Evolutionary conservation across 2,797 vertebrate species (phyloP).

Genomic region (Leuciscus waleckii): DNA sequence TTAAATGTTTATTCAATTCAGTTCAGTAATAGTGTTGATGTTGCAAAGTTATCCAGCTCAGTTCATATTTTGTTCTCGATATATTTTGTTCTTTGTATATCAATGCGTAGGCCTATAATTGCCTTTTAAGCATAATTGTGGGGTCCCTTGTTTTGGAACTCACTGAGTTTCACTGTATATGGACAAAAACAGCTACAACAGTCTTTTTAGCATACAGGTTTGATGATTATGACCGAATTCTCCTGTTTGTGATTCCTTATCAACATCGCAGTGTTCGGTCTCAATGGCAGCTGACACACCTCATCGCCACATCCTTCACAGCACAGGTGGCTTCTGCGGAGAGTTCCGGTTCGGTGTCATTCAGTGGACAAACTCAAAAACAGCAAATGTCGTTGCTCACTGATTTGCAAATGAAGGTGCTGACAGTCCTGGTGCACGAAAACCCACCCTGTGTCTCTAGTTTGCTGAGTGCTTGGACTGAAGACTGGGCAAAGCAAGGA

Average conservation of each 20-base stretch:
- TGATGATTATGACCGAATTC: not conserved
- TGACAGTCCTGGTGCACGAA: constrained; percentile 39
- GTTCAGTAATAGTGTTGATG: not conserved
- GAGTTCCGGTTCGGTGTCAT: constrained; percentile 30
- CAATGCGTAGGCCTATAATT: not conserved
- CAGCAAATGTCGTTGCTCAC: constrained; percentile 24
- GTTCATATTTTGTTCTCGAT: not conserved
- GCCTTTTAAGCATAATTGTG: not conserved
- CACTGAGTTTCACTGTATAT: not conserved
- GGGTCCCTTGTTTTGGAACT: not conserved
- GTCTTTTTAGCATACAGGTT: not conserved
- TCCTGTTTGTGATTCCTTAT: not conserved
- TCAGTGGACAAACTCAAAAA: constrained; percentile 43
- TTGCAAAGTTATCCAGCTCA: not conserved
- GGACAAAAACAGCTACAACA: not conserved
- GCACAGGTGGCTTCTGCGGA: constrained; percentile 35
- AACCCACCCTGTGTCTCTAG: not conserved
- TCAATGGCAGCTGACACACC: constrained; percentile 13
- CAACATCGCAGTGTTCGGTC: not conserved
- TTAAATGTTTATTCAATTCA: not conserved
- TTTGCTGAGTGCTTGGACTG: constrained; percentile 37
- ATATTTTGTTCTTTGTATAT: too few relatives aligned
- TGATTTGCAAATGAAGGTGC: constrained; percentile 36
- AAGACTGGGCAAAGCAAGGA: constrained; percentile 5
- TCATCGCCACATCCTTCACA: constrained; percentile 46